Evolutionary conservation across 2,888 invertebrate genomes (phyloP).

Genomic region (Augiades crinisus): DNA sequence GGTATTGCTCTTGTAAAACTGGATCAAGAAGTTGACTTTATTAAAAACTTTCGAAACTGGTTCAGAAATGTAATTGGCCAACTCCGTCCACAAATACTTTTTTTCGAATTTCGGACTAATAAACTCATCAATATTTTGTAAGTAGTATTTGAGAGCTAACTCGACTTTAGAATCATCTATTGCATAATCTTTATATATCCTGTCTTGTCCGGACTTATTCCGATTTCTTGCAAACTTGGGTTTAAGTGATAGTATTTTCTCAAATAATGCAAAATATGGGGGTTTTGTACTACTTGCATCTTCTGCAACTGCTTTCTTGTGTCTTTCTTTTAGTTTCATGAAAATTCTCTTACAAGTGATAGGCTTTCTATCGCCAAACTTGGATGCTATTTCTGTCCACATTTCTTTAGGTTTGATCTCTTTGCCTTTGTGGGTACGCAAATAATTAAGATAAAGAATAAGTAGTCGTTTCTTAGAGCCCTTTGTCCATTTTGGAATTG

Average conservation of each 20-base stretch:
- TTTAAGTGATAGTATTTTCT: slow-evolving; percentile 53
- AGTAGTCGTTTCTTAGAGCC: slow-evolving; percentile 54
- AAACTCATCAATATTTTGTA: slow-evolving; percentile 64
- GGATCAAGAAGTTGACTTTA: slow-evolving; percentile 65
- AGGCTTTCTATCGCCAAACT: slow-evolving; percentile 50
- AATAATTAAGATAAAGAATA: slow-evolving; percentile 55
- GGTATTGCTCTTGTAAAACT: slow-evolving; percentile 47
- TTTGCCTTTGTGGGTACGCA: slow-evolving; percentile 49
- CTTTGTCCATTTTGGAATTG: slow-evolving; percentile 52
- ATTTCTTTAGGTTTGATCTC: slow-evolving; percentile 53
- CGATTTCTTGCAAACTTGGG: slow-evolving; percentile 49
- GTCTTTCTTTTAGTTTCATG: slow-evolving; percentile 50
- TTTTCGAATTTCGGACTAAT: slow-evolving; percentile 62
- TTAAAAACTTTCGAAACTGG: slow-evolving; percentile 57
- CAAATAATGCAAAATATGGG: slow-evolving; percentile 45
- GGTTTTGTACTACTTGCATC: slow-evolving; percentile 36
- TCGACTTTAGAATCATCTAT: slow-evolving; percentile 52
- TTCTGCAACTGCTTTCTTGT: slow-evolving; percentile 39
- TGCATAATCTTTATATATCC: slow-evolving; percentile 50
- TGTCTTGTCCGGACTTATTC: slow-evolving; percentile 41
- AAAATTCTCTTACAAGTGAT: slow-evolving; percentile 58
- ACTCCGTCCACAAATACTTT: slow-evolving; percentile 62
- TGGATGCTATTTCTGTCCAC: slow-evolving; percentile 59
- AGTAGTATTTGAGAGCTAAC: slow-evolving; percentile 56
- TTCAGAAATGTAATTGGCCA: slow-evolving; percentile 52